Percentiles rank a stretch among this genome's conserved stretches.
Evolutionary conservation across 2,888 invertebrate species (phyloP).

Genomic region (Microctonus hyperodae): DNA sequence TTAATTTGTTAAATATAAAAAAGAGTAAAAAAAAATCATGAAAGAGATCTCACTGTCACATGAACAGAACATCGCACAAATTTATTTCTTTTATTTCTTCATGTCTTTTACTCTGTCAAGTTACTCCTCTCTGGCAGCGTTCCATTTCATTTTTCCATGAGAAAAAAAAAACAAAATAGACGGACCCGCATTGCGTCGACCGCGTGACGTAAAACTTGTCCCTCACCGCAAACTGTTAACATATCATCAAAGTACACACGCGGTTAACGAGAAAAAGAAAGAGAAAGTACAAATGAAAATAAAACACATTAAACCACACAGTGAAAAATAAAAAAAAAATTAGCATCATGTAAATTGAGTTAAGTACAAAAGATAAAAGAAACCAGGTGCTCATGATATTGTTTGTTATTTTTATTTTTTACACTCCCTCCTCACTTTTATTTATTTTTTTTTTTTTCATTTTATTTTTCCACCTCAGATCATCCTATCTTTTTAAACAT

Average conservation of each 20-base stretch:
- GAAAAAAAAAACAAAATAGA: constrained; percentile 19
- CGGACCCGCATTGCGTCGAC: constrained; percentile 38
- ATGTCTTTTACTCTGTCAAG: constrained; percentile 23
- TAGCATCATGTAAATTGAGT: not conserved
- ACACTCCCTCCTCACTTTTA: not conserved
- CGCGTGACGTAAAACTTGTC: constrained; percentile 26
- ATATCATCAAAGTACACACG: constrained; percentile 23
- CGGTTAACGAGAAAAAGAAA: not conserved
- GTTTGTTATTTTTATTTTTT: not conserved
- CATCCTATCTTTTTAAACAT: not conserved
- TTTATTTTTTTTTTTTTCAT: not conserved
- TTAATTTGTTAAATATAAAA: constrained; percentile 17
- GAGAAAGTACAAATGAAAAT: not conserved
- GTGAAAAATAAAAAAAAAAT: not conserved
- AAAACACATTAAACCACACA: not conserved
- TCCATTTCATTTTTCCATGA: constrained; percentile 37
- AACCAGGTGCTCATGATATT: not conserved
- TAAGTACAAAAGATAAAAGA: not conserved
- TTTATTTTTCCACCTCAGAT: not conserved
- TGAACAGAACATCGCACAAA: not conserved
- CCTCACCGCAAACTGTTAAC: constrained; percentile 21
- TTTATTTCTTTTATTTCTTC: not conserved
- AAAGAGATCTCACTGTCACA: not conserved
- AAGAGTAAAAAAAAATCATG: not conserved
- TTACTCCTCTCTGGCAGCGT: constrained; percentile 36